Base-by-base conservation (phyloP, 1,140 invertebrate genomes). In the Gonioctena quinquepunctata region DNA sequence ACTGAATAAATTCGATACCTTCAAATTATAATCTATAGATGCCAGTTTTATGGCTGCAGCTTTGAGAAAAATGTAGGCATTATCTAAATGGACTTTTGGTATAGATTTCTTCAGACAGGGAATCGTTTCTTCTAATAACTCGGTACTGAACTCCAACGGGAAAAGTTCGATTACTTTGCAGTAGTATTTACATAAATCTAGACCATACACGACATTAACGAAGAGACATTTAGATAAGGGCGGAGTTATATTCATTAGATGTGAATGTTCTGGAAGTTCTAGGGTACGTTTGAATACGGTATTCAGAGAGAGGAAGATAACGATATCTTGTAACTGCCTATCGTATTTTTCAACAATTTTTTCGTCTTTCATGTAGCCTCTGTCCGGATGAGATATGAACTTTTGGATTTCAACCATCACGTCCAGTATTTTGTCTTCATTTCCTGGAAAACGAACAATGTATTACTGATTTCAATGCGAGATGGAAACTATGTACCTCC, bases 201-300 rank as follows among this genome's bases (percentile, higher is more conserved):
- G 33, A 7, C 71, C 72, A 49, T 77, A 69, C 8, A 77, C 66
- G 18, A 80, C 67, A 63, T 76, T 78, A 3, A 73, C 70, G 26
- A 82, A 68, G 1, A 82, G 28, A 68, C 75, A 82, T 69, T 76
- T 79, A 1, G 79, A 81, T 21, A 80, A 28, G 42, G 71, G 69
- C 18, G 79, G 78, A 42, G 76, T 76, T 50, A 78, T 74, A 63
- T 77, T 76, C 11, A 78, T 73, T 26, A 82, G 69, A 71, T 82
- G 80, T 5, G 62, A 50, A 69, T 74, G 78, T 61, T 79, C 72
- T 25, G 75, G 66, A 11, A 76, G 63, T 33, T 73, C 54, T 7
- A 71, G 25, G n/a, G 71, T 16, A 25, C 56, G 67, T 27, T 75
- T 76, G 61, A 76, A 78, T 56, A 74, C 67, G 6, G 78, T 79